Base-by-base conservation (phyloP, 2,888 invertebrate genomes). In the Nycteola revayana region DNA sequence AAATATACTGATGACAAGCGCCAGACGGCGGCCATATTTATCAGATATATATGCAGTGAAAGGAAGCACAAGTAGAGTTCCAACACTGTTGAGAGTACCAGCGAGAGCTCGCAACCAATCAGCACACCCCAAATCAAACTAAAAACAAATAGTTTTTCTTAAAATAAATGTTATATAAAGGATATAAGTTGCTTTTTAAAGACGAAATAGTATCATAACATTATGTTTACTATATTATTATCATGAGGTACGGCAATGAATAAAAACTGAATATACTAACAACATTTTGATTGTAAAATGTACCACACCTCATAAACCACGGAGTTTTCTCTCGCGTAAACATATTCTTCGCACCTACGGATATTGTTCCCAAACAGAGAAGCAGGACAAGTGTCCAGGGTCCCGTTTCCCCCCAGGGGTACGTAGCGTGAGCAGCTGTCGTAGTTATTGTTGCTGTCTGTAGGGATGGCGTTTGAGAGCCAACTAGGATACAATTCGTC, bases 31-130 rank as follows among this genome's bases (percentile, higher is more conserved):
- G 1, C 91, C 91, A 40, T 78, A 91, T 25, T 83, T 91, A 69
- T 95, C 94, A 0, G 94, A 94, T 17, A 94, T 58, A 44, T 90
- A 90, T 10, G 94, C 94, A 0, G 92, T 90, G 38, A 94, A 75
- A 1, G 93, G 93, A 36, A 94, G 79, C 5, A 93, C 93, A 32
- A 94, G 75, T 40, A 94, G 90, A 30, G 93, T 93, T 1, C 94
- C 94, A 25, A 92, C 75, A 56, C 92, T 93, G 72, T 91, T 92
- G 1, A 94, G 77, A 1, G 94, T 94, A 1, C 95, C 95, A 3
- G 94, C 91, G 44, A 94, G 65, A 0, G 93, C 90, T 26, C 94
- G 80, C 54, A 92, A 91, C 94, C 94, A 94, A 42, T 92, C 89
- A 36, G 91, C 88, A 49, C 94, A 94, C 7, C 91, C 91, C 2